A percentile compares a stretch with the other conserved stretches of the same genome.
Evolutionary conservation across 2,113 vertebrate genomes (phyloP).

Genomic region (Hippoglossus stenolepis): DNA sequence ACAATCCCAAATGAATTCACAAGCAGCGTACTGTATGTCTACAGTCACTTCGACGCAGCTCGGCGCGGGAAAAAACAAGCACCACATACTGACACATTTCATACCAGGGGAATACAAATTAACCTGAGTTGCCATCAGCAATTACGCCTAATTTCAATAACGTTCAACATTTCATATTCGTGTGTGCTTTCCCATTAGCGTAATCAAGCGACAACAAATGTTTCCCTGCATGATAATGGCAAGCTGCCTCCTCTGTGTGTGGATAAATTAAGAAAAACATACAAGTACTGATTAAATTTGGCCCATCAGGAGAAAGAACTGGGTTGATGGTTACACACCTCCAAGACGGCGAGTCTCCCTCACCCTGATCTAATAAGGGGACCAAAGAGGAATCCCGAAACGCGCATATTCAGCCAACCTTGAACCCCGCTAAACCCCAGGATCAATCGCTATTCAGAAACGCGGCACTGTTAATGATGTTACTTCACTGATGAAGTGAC

Average conservation of each 20-base stretch:
- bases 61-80: conserved; percentile 69
- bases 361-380: conserved; percentile 68
- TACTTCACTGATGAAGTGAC: conserved; percentile 76
- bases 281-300: conserved; percentile 75
- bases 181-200: conserved; percentile 81
- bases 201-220: conserved; percentile 86
- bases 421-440: conserved; percentile 61
- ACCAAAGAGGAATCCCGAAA: conserved; percentile 41
- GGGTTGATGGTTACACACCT: conserved; percentile 35
- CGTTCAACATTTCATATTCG: conserved; percentile 84
- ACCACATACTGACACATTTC: conserved; percentile 72
- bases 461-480: conserved; percentile 71
- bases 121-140: conserved; percentile 85
- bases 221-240: conserved; percentile 83
- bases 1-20: conserved; percentile 23
- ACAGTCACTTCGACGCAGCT: conserved; percentile 58
- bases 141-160: conserved; percentile 87
- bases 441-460: conserved; percentile 71
- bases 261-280: conserved; percentile 75
- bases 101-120: conserved; percentile 82
- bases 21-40: conserved; percentile 41
- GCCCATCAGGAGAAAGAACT: conserved; percentile 53
- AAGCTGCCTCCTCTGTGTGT: conserved; percentile 68
- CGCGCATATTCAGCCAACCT: conserved; percentile 57
- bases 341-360: conserved; percentile 27